These are phyloP conservation scores for Aleiodes sp. DNA, from an alignment of 1,140 invertebrate genomes.

Conservation along the genomic window DNA sequence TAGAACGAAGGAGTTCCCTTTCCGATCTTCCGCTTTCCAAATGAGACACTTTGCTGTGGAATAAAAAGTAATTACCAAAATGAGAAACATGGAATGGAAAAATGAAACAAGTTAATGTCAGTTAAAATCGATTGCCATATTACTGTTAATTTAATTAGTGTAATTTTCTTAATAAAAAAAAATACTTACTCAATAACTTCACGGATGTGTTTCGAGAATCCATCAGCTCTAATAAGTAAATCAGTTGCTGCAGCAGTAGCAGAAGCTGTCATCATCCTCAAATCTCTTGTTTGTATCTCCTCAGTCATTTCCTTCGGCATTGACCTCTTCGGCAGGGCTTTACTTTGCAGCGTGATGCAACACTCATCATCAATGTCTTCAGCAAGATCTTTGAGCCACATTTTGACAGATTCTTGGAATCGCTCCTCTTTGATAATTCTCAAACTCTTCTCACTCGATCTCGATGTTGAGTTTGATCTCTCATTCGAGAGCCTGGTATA, in stretches of 20 bases:
- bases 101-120: background rate
- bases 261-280: constrained; percentile 50
- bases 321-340: constrained; percentile 46
- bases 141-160: background rate
- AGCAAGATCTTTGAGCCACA: constrained; percentile 52
- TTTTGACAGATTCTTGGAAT: constrained; percentile 24
- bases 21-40: constrained; percentile 46
- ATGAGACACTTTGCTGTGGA: constrained; percentile 44
- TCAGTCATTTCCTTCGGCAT: constrained; percentile 17
- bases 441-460: background rate
- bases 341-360: constrained; percentile 51
- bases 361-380: constrained; percentile 51
- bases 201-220: constrained; percentile 51
- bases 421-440: background rate
- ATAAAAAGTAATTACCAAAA: constrained; percentile 24
- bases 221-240: constrained; percentile 52
- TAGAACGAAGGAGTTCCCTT: constrained; percentile 48
- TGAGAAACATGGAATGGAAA: background rate
- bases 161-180: background rate
- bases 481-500: constrained; percentile 23
- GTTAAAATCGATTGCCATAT: background rate
- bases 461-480: background rate
- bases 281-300: constrained; percentile 40
- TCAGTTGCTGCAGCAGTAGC: constrained; percentile 59
- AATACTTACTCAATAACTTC: constrained; percentile 48